Base-by-base conservation (phyloP, 2,113 vertebrate genomes). In the Grantiella picta region DNA sequence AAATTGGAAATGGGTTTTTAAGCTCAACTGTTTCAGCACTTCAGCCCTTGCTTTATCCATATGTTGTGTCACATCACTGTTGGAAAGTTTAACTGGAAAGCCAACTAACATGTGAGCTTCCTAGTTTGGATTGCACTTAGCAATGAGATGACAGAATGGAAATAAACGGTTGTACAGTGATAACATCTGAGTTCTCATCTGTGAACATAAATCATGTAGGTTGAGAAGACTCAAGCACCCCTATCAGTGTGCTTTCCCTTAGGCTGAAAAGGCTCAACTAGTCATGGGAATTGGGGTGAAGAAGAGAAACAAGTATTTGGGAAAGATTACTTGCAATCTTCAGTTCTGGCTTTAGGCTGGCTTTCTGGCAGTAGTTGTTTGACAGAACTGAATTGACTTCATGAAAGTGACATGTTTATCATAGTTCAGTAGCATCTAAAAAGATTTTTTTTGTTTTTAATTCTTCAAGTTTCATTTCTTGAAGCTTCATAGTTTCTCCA, bases 121-220 rank as follows among this genome's bases (percentile, higher is more conserved):
- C n/a, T 54, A 4, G n/a, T 60, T 44, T 33, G 45, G 53, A 33
- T 59, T 25, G 36, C 15, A 10, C 5, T 28, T 50, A 33, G 35
- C 53, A 54, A 9, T 63, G 88, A 44, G 63, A 29, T 76, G 44
- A 10, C 56, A 38, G 27, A 38, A 24, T 63, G 28, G 38, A 71
- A 63, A 52, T 70, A 71, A 38, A 0, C 44, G 31, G 28, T 45
- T 2, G 0, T 45, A 19, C 10, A 21, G 12, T 17, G n/a, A 75
- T 77, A 79, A 50, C 27, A 64, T 18, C 14, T 40, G 19, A 45
- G 20, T 81, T 85, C 22, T 89, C 22, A 42, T 25, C 23, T 79
- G 6, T 63, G 44, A 63, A 11, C 36, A 23, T 33, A 45, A 90
- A 35, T 50, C 24, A 10, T 38, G 47, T 9, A 50, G 54, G 17